Conservation (phyloP, 53 echinoderm and acorn worm genomes). For the Glandiceps talaboti region DNA sequence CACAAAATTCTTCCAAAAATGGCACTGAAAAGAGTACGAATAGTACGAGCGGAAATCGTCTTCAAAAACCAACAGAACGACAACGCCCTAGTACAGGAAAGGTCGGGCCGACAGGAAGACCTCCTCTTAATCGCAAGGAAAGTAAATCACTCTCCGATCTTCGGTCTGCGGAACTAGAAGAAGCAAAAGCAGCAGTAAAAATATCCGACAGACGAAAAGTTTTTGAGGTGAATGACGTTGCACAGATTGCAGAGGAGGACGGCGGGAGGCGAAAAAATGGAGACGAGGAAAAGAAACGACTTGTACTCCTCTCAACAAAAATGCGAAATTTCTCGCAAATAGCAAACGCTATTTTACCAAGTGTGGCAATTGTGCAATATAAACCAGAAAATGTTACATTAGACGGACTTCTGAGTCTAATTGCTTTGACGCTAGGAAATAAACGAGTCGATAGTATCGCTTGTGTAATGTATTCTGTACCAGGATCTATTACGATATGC, state of each 20-base stretch:
- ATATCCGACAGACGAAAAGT: neutral
- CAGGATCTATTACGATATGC: slow-evolving; percentile 68
- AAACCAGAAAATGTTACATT: slow-evolving; percentile 68
- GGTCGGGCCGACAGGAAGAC: neutral
- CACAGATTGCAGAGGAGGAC: neutral
- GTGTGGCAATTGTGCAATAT: slow-evolving; percentile 88
- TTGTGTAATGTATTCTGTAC: slow-evolving; percentile 76
- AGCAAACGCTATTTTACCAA: slow-evolving; percentile 46
- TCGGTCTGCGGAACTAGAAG: neutral
- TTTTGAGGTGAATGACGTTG: neutral
- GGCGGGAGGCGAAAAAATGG: neutral
- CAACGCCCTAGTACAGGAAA: neutral
- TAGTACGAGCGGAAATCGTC: neutral
- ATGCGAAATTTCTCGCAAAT: slow-evolving; percentile 69
- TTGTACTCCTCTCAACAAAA: slow-evolving; percentile 76
- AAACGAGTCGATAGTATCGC: slow-evolving; percentile 68
- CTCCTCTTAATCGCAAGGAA: neutral
- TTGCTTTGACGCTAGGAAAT: slow-evolving; percentile 50
- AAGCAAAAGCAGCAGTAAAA: neutral
- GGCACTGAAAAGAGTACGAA: neutral
- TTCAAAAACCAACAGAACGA: neutral
- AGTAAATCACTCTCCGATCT: neutral
- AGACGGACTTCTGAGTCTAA: slow-evolving; percentile 46
- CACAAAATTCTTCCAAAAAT: neutral
- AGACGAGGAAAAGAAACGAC: slow-evolving; percentile 26